Evolutionary conservation across 2,888 invertebrate genomes (phyloP), one percentile per base, ranked within the genome.

Genomic region (Crepidodera aurea): DNA sequence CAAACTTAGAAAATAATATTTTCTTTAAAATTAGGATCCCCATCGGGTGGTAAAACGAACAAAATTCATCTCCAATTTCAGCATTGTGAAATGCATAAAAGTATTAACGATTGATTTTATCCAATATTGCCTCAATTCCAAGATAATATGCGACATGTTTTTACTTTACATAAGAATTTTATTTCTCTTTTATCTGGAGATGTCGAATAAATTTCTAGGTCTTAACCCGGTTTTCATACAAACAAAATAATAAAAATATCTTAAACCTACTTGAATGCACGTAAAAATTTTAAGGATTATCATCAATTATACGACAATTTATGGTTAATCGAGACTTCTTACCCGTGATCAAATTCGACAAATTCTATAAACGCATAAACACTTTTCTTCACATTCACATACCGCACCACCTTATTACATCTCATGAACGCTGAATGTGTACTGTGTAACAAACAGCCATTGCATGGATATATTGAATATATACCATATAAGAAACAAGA

Each of bases 401-500:
- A 19, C 42, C 54, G 42, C 13, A 18, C 54, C 27, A 29, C 15
- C 32, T 27, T 37, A 22, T 27, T 42, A 32, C 12, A 40, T 40
- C 42, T 40, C 15, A 12, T 18, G 54, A 29, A 19, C 27, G 54
- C 13, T 44, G 42, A 16, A 13, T 32, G 27, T 15, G 18, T 54
- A 54, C 54, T 54, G 32, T 15, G 13, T 44, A n/a, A 44, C 22
- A 54, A 54, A 42, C 27, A 40, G 12, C 40, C 16, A 53, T 40
- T 53, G 27, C 27, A 54, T n/a, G 42, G 39, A 53, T 61, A 57
- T 62, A 62, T 60, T 51, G 56, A 64, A 67, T 61, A 65, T 13
- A 29, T 66, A 64, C 66, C 57, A 64, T 69, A 64, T 64, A 60
- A 65, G 62, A 54, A 54, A 40, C 51, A 60, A 56, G 51, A 60